Evolutionary conservation across 2,113 vertebrate genomes (phyloP).

Genomic region (Tyrannus savana): DNA sequence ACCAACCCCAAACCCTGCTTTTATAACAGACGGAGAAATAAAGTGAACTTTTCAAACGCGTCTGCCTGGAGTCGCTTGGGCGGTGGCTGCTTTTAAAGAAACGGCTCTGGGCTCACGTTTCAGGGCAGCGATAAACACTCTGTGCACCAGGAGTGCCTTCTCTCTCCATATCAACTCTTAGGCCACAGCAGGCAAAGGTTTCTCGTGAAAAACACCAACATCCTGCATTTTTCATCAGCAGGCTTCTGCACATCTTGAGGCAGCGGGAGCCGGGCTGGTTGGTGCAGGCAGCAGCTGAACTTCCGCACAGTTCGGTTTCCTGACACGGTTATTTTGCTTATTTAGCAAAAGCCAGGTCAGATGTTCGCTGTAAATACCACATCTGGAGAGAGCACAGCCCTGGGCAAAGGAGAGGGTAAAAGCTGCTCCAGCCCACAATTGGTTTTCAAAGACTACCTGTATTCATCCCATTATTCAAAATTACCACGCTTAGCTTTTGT

Average conservation of each 20-base stretch:
- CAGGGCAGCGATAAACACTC: background rate
- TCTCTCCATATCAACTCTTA: background rate
- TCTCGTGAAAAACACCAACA: background rate
- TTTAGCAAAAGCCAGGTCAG: background rate
- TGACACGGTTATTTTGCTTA: background rate
- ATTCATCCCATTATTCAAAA: accelerated
- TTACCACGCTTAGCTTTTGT: background rate
- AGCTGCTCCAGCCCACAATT: accelerated
- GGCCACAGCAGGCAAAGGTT: background rate
- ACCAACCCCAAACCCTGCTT: constrained; percentile 38
- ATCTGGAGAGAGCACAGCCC: background rate
- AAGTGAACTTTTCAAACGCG: constrained; percentile 73
- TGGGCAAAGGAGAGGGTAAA: background rate
- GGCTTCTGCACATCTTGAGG: background rate
- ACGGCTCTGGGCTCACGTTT: background rate
- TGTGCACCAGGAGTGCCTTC: accelerated
- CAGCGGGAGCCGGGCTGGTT: background rate
- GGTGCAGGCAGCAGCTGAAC: background rate
- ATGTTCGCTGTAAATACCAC: background rate
- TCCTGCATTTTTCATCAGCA: background rate
- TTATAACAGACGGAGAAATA: constrained; percentile 76
- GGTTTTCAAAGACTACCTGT: background rate
- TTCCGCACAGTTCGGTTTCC: background rate
- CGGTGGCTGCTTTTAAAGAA: background rate
- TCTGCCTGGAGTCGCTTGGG: constrained; percentile 35